Base-by-base conservation (phyloP, 1,140 invertebrate genomes). In the Cephus cinctus region DNA sequence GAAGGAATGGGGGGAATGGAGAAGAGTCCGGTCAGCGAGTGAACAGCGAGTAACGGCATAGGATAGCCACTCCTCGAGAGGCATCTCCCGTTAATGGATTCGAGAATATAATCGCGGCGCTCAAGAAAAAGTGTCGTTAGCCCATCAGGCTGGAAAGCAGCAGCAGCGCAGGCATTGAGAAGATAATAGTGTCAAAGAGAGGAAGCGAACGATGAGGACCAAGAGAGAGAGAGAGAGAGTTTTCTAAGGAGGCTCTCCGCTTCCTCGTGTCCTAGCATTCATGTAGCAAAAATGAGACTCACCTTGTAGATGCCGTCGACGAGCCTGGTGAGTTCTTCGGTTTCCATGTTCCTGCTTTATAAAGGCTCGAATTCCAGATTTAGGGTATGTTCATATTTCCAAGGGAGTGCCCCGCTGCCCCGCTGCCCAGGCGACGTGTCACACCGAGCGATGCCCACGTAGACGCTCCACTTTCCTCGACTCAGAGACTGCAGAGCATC, bases 301-400 rank as follows among this genome's bases (percentile, higher is more conserved):
- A 92, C 89, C 86, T 91, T 90, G 71, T 92, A 92, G 63, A 92
- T 90, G 61, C 88, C 88, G 78, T 92, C 89, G 56, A 92, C 89
- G 58, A 92, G 86, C 80, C 89, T 90, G 61, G 88, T 91, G 57
- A 92, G 84, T 78, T 92, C 89, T 75, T 91, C 89, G 58, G 88
- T 89, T 79, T 92, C 89, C 89, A 92, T 91, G 52, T 53, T 61
- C n/a, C n/a, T n/a, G n/a, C n/a, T n/a, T n/a, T n/a, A n/a, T n/a
- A n/a, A n/a, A n/a, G n/a, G n/a, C n/a, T n/a, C n/a, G n/a, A n/a
- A n/a, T n/a, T n/a, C n/a, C n/a, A n/a, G n/a, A n/a, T n/a, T n/a
- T n/a, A n/a, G n/a, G n/a, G n/a, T n/a, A n/a, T n/a, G n/a, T n/a
- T n/a, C n/a, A n/a, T n/a, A n/a, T n/a, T n/a, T n/a, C n/a, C n/a